A percentile compares a stretch with the other conserved stretches of the same genome.
phyloP scores from a whole-genome alignment of 2,888 invertebrate genomes.

The Nezara viridula region DNA sequence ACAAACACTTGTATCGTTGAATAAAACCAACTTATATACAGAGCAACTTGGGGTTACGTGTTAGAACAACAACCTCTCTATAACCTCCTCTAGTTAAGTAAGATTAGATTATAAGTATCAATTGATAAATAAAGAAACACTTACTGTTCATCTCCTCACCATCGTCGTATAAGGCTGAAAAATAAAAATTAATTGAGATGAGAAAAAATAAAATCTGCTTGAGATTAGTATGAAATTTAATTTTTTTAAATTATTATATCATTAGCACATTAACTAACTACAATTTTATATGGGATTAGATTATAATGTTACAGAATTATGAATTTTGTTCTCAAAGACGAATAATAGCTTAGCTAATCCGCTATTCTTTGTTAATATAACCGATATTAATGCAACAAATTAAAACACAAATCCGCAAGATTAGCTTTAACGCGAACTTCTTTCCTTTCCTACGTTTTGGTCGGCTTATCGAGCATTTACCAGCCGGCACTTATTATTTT shows the following conservation, averaged over 20 bases:
- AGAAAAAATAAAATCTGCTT: not conserved
- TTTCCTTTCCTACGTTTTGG: not conserved
- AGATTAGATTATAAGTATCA: not conserved
- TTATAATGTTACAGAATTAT: too few relatives aligned
- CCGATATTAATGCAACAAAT: too few relatives aligned
- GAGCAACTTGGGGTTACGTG: too few relatives aligned
- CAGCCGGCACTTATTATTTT: too few relatives aligned
- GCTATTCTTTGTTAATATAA: not conserved
- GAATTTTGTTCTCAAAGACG: not conserved
- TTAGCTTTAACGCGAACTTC: not conserved
- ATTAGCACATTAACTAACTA: not conserved
- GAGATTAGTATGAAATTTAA: not conserved
- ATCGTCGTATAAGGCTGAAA: slow-evolving; percentile 61
- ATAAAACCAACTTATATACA: too few relatives aligned
- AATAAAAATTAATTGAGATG: not conserved
- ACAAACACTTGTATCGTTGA: too few relatives aligned
- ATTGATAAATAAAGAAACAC: not conserved
- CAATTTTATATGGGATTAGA: not conserved
- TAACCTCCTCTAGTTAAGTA: too few relatives aligned
- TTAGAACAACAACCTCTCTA: too few relatives aligned
- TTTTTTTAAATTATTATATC: too few relatives aligned
- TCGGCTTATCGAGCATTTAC: too few relatives aligned
- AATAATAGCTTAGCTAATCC: not conserved
- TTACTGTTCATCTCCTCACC: slow-evolving; percentile 60
- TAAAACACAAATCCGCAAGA: not conserved